phyloP scores from a whole-genome alignment of 2,113 vertebrate species.

The Thamnaconus septentrionalis region DNA sequence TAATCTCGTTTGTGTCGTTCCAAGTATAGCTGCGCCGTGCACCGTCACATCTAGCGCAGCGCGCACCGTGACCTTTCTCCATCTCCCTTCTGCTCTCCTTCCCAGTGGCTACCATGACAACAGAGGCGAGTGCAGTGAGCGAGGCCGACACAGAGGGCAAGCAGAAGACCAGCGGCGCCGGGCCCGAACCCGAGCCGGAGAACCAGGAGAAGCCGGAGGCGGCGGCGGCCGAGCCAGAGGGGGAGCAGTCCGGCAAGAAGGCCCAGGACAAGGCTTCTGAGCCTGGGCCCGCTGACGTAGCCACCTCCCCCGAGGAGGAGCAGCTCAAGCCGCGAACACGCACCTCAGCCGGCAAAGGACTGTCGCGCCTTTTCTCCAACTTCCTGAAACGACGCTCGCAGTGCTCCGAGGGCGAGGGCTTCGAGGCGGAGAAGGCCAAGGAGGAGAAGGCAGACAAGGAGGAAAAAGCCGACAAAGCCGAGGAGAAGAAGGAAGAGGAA shows the following conservation, averaged over 20 bases:
- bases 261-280: slow-evolving; percentile 63
- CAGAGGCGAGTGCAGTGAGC: slow-evolving; percentile 83
- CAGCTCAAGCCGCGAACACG: slow-evolving; percentile 77
- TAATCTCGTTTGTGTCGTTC: slow-evolving; percentile 42
- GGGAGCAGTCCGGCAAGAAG: slow-evolving; percentile 46
- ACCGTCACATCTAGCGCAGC: slow-evolving; percentile 11
- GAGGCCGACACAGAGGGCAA: slow-evolving; percentile 73
- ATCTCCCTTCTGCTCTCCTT: slow-evolving; percentile 53
- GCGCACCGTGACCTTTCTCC: slow-evolving; percentile 51
- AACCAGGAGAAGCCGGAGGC: slow-evolving; percentile 54
- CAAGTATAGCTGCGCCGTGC: slow-evolving; percentile 21
- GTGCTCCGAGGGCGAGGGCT: slow-evolving; percentile 81
- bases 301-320: slow-evolving; percentile 77
- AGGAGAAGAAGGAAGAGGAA: slow-evolving; percentile 41
- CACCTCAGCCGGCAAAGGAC: slow-evolving; percentile 82
- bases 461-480: slow-evolving; percentile 44
- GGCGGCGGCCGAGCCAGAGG: slow-evolving; percentile 31
- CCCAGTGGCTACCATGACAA: slow-evolving; percentile 89
- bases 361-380: slow-evolving; percentile 90
- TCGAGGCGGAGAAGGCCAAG: slow-evolving; percentile 62
- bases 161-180: slow-evolving; percentile 58
- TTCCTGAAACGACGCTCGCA: slow-evolving; percentile 91
- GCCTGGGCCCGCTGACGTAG: slow-evolving; percentile 49
- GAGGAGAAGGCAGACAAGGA: slow-evolving; percentile 63
- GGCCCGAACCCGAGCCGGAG: slow-evolving; percentile 48